A percentile compares a stretch with the other conserved stretches of the same genome.
These are phyloP conservation scores for Ophthalmolycus amberensis DNA, from an alignment of 2,113 vertebrate genomes.

Conservation along the genomic window DNA sequence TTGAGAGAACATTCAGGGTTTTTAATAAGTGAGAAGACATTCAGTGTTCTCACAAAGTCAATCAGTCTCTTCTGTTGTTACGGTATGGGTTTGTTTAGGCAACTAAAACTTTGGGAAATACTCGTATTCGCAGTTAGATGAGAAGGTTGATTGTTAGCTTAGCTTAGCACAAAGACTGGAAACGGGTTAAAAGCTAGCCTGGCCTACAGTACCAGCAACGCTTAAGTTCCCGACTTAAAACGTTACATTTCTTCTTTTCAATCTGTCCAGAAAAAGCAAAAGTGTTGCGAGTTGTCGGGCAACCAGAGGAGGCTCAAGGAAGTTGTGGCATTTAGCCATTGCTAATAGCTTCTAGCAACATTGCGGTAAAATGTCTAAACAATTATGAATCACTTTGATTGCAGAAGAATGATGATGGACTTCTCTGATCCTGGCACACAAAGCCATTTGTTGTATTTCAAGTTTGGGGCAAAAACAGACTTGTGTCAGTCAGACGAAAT, in stretches of 20 bases:
- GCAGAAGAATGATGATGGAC: background rate
- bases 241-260: background rate
- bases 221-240: background rate
- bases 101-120: background rate
- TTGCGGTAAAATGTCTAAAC: background rate
- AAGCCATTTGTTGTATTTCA: background rate
- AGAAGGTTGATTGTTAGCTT: background rate
- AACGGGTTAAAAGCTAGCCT: background rate
- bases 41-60: background rate
- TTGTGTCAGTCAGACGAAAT: constrained; percentile 3
- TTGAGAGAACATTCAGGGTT: background rate
- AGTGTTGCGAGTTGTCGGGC: too few relatives aligned
- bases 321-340: background rate
- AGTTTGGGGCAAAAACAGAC: background rate
- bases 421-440: background rate
- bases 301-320: background rate
- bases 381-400: background rate
- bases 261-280: too few relatives aligned
- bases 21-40: background rate
- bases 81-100: background rate
- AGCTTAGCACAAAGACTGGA: background rate
- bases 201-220: background rate
- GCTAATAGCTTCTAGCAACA: background rate
- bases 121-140: background rate
- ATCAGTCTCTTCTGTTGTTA: background rate